Evolutionary conservation across 2,888 invertebrate genomes (phyloP).

Genomic region (Troides oblongomaculatus): DNA sequence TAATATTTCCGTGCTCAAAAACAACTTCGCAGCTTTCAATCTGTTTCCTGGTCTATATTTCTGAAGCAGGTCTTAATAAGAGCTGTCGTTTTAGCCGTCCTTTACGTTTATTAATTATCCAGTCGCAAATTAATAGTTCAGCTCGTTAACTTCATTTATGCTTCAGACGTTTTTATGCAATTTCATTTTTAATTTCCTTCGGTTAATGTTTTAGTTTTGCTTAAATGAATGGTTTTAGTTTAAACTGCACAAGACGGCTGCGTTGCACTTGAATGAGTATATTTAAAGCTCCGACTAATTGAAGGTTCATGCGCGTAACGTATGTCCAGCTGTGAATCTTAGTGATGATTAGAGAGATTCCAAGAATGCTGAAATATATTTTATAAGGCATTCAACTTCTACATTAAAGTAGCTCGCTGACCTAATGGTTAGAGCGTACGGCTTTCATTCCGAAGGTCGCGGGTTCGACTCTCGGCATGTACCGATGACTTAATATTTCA

Average conservation of each 20-base stretch:
- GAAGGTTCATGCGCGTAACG: too few species aligned
- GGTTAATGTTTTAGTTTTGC: background rate
- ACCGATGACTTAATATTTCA: too few species aligned
- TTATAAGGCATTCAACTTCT: too few species aligned
- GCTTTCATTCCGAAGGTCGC: too few species aligned
- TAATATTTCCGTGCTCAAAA: constrained; percentile 8
- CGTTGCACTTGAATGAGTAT: background rate
- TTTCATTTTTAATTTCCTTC: background rate
- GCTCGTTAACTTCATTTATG: constrained; percentile 33
- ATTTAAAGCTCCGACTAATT: background rate
- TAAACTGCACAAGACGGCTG: background rate
- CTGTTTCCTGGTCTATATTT: constrained; percentile 9
- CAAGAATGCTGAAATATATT: too few species aligned
- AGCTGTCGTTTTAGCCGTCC: constrained; percentile 21
- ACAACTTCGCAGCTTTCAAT: constrained; percentile 1
- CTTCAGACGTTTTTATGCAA: background rate
- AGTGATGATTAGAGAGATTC: background rate
- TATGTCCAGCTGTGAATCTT: background rate
- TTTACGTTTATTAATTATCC: constrained; percentile 38
- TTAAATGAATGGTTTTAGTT: background rate
- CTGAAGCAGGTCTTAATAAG: constrained; percentile 8
- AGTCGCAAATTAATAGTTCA: constrained; percentile 32
- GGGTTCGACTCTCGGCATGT: too few species aligned
- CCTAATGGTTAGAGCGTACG: too few species aligned
- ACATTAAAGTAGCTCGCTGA: too few species aligned